Percentiles rank a stretch among this genome's conserved stretches.
Evolutionary conservation across 2,888 invertebrate species (phyloP).

Genomic region (Tipula unca): DNA sequence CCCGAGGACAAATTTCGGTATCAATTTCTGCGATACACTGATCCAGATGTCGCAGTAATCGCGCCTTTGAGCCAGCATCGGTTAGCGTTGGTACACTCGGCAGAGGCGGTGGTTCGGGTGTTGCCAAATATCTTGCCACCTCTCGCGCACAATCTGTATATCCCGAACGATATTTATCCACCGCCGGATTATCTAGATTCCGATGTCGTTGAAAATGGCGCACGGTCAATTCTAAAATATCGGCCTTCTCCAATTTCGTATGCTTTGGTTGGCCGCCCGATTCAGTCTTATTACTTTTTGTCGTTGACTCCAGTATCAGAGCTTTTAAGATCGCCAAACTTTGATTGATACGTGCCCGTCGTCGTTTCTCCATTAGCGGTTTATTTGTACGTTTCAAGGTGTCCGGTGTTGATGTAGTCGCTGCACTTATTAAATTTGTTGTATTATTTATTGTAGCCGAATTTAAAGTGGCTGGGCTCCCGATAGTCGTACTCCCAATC

Average conservation of each 20-base stretch:
- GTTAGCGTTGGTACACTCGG: conserved; percentile 43
- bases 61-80: conserved; percentile 49
- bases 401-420: conserved; percentile 20
- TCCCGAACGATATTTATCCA: conserved; percentile 46
- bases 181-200: conserved; percentile 51
- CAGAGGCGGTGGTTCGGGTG: conserved; percentile 39
- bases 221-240: conserved; percentile 76
- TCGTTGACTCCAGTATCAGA: conserved; percentile 60
- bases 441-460: conserved; percentile 26
- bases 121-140: conserved; percentile 42
- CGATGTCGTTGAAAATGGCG: conserved; percentile 69
- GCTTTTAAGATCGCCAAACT: conserved; percentile 63
- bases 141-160: conserved; percentile 57
- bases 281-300: conserved; percentile 39
- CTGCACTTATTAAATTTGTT: conserved; percentile 22
- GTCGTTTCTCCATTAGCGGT: conserved; percentile 69
- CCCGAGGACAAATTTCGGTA: conserved; percentile 44
- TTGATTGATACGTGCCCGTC: conserved; percentile 65
- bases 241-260: conserved; percentile 71
- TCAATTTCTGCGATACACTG: conserved; percentile 53
- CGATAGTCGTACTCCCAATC: background rate
- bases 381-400: conserved; percentile 56
- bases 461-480: background rate
- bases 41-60: conserved; percentile 50
- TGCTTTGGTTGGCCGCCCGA: conserved; percentile 55